phyloP scores from a whole-genome alignment of 2,888 invertebrate species.

The Apodemia duryi region DNA sequence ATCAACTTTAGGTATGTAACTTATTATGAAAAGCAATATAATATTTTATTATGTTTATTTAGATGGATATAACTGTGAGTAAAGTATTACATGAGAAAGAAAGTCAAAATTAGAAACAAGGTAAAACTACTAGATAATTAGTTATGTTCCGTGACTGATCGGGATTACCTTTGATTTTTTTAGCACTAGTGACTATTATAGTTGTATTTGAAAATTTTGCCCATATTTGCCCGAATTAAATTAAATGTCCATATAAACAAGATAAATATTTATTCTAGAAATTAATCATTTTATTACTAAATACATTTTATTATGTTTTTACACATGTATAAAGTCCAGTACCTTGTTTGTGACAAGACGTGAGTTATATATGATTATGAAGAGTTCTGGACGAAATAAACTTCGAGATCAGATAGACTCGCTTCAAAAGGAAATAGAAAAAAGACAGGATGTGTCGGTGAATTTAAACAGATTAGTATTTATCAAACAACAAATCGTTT shows the following conservation, averaged over 20 bases:
- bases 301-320: background rate
- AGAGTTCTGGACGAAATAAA: background rate
- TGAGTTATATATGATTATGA: background rate
- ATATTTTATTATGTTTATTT: constrained; percentile 8
- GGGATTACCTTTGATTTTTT: constrained; percentile 5
- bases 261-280: background rate
- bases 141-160: constrained; percentile 2
- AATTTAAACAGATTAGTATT: background rate
- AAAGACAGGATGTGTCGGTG: background rate
- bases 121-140: constrained; percentile 1
- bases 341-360: constrained; percentile 5
- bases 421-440: constrained; percentile 8
- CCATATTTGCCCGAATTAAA: constrained; percentile 12
- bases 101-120: background rate
- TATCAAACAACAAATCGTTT: background rate
- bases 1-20: constrained; percentile 9
- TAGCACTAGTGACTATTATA: constrained; percentile 6
- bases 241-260: constrained; percentile 5
- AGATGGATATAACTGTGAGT: background rate
- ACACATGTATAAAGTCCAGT: background rate
- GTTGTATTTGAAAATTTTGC: constrained; percentile 1
- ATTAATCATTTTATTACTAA: background rate
- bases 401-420: constrained; percentile 1
- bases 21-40: constrained; percentile 2
- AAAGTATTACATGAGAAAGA: background rate